Percentiles rank a stretch among this genome's conserved stretches.
phyloP scores from a whole-genome alignment of 2,113 vertebrate genomes.

The Aptenodytes forsteri region DNA sequence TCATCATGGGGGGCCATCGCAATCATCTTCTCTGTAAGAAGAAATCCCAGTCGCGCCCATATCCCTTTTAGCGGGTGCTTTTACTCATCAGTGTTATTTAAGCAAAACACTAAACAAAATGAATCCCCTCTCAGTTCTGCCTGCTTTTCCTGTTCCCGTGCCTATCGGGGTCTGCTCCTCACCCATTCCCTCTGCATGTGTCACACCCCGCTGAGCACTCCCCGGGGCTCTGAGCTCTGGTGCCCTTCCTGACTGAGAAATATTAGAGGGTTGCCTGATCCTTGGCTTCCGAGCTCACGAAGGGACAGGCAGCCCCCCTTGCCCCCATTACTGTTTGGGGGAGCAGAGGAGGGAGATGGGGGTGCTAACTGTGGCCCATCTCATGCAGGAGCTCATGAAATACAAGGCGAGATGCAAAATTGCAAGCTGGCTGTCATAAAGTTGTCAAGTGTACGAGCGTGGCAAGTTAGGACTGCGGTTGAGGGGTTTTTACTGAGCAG shows the following conservation, averaged over 20 bases:
- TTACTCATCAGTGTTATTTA: not conserved
- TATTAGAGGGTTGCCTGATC: not conserved
- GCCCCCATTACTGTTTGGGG: not conserved
- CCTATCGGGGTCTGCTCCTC: not conserved
- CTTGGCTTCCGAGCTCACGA: not conserved
- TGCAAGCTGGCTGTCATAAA: not conserved
- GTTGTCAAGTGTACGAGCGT: not conserved
- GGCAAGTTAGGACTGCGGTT: not conserved
- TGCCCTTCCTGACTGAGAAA: not conserved
- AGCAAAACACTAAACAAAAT: not conserved
- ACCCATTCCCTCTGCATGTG: rapidly evolving
- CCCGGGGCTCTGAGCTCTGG: not conserved
- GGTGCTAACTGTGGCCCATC: not conserved
- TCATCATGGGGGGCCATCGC: too few relatives aligned
- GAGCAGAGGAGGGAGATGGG: not conserved
- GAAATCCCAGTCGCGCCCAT: rapidly evolving
- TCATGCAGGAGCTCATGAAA: not conserved
- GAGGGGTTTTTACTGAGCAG: not conserved
- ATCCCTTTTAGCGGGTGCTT: not conserved
- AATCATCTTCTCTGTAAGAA: not conserved
- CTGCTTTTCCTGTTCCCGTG: not conserved
- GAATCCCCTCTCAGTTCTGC: not conserved
- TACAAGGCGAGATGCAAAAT: not conserved
- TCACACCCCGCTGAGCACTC: rapidly evolving
- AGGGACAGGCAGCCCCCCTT: not conserved